Evolutionary conservation across 2,797 vertebrate genomes (phyloP).

Genomic region (Clarias pachynema): DNA sequence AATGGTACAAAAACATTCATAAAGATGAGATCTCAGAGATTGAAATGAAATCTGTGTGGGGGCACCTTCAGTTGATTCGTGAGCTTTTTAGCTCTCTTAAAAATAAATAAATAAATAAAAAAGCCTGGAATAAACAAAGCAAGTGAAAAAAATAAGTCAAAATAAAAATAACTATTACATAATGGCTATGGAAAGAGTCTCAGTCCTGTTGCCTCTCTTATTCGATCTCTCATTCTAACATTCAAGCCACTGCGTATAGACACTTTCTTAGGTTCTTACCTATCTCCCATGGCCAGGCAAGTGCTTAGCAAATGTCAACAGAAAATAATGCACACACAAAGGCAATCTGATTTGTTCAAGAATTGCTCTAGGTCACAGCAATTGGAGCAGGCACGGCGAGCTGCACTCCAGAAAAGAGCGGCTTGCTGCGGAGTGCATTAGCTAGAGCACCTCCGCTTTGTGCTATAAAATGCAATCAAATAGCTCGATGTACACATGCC

Average conservation of each 20-base stretch:
- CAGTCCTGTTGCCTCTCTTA: constrained; percentile 60
- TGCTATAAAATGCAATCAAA: constrained; percentile 59
- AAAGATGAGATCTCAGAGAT: constrained; percentile 62
- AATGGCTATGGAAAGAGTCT: constrained; percentile 66
- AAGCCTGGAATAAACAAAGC: constrained; percentile 6
- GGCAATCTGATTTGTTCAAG: constrained; percentile 84
- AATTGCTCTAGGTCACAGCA: constrained; percentile 80
- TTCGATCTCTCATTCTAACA: constrained; percentile 72
- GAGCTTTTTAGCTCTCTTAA: constrained; percentile 45
- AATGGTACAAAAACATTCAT: constrained; percentile 58
- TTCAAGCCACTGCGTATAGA: constrained; percentile 75
- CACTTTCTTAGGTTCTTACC: constrained; percentile 77
- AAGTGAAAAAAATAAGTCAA: constrained; percentile 42
- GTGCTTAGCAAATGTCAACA: constrained; percentile 85
- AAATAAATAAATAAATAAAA: constrained; percentile 42
- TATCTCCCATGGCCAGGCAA: constrained; percentile 78
- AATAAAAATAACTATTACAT: constrained; percentile 68
- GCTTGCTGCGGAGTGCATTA: constrained; percentile 53
- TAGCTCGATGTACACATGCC: constrained; percentile 42
- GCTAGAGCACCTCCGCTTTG: constrained; percentile 55
- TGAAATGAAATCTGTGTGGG: constrained; percentile 54
- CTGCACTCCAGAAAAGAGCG: constrained; percentile 42
- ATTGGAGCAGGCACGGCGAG: constrained; percentile 67
- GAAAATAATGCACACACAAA: constrained; percentile 83
- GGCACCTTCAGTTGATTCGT: constrained; percentile 54